Base-by-base conservation (phyloP, 2,113 vertebrate genomes). In the Stegastes partitus region DNA sequence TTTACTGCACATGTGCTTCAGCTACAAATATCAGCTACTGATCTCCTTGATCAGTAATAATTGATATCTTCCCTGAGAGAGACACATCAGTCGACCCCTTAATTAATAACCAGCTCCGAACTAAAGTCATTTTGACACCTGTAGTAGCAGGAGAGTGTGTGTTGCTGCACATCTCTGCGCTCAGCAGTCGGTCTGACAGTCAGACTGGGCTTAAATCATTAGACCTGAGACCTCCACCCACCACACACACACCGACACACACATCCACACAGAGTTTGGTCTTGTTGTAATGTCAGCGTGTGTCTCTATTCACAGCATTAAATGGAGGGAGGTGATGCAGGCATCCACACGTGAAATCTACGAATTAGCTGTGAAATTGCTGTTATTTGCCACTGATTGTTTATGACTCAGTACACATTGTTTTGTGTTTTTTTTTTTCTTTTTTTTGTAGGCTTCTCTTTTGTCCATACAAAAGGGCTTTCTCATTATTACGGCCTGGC, bases 281-380 rank as follows among this genome's bases (percentile, higher is more conserved):
- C 58, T 67, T 6, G 59, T 25, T 74, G 49, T 78, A 78, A 87
- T 87, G 77, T 84, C 81, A 87, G 59, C 54, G n/a, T 31, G 53
- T 54, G 78, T 78, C 77, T 87, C 86, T 82, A 78, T 87, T 91
- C 83, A 87, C 55, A 56, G 70, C 72, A 83, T 85, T 91, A 77
- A 91, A 92, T 84, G 86, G 86, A 87, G 87, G 81, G 90, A 80
- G 90, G 77, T 71, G 77, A 89, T 68, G 67, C 79, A 84, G 76
- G 82, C 90, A 81, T 79, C 84, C 93, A 90, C 74, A 85, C 90
- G 92, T 95, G 88, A 94, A 95, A 94, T 93, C 92, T 83, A 88
- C 59, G 88, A 92, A 94, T 93, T 93, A 94, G 92, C 84, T 91
- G 81, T 89, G 83, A 95, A 93, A 94, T 94, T 93, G 93, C 94